These are phyloP conservation scores for Folsomia candida DNA, from an alignment of 2,888 invertebrate genomes.

Conservation along the genomic window DNA sequence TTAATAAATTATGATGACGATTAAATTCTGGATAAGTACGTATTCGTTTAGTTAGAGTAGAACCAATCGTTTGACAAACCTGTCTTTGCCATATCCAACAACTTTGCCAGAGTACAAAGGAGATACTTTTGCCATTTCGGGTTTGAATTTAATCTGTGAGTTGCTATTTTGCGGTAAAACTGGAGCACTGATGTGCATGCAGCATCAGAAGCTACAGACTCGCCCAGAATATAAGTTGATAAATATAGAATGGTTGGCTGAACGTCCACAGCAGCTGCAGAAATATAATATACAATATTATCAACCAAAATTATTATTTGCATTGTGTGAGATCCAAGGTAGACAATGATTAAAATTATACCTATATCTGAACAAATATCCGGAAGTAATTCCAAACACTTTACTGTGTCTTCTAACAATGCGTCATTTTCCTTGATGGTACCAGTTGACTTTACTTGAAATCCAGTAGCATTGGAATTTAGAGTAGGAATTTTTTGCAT, in stretches of 20 bases:
- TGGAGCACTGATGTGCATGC: slow-evolving; percentile 75
- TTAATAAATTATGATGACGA: neutral
- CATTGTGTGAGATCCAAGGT: neutral
- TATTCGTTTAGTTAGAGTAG: too few species aligned
- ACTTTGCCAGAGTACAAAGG: slow-evolving; percentile 83
- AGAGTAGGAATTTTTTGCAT: slow-evolving; percentile 48
- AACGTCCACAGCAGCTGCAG: slow-evolving; percentile 75
- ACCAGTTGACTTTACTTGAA: slow-evolving; percentile 45
- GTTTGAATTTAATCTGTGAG: slow-evolving; percentile 62
- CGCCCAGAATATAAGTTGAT: slow-evolving; percentile 82
- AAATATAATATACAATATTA: slow-evolving; percentile 40
- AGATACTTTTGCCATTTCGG: slow-evolving; percentile 76
- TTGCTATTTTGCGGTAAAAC: slow-evolving; percentile 66
- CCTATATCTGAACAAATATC: slow-evolving; percentile 44
- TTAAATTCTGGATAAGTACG: neutral
- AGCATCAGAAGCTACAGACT: slow-evolving; percentile 72
- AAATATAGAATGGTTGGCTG: slow-evolving; percentile 90
- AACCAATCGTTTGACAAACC: too few species aligned
- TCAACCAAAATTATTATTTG: neutral
- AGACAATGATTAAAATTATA: neutral
- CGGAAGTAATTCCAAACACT: slow-evolving; percentile 42
- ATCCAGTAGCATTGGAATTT: slow-evolving; percentile 47
- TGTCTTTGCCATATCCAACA: slow-evolving; percentile 85
- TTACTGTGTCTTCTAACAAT: slow-evolving; percentile 43
- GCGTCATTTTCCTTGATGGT: slow-evolving; percentile 42